Evolutionary conservation across 2,797 vertebrate species (phyloP).

Genomic region (Octomys mimax): DNA sequence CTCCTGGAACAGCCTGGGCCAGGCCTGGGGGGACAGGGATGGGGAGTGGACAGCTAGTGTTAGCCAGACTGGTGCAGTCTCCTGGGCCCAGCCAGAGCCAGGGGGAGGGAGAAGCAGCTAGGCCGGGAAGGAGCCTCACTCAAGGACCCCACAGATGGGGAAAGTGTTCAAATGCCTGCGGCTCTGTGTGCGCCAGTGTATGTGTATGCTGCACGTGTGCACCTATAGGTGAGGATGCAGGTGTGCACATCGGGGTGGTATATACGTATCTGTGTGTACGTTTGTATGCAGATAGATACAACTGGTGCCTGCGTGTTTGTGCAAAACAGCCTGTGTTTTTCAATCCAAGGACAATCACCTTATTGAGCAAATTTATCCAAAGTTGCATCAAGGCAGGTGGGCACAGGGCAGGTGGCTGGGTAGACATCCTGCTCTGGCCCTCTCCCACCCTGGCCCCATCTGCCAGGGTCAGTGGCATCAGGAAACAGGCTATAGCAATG

Average conservation of each 20-base stretch:
- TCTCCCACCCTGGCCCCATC: background rate
- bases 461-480: accelerated
- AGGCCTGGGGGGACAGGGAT: background rate
- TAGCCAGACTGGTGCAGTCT: background rate
- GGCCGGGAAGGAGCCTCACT: background rate
- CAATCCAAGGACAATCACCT: background rate
- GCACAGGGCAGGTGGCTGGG: background rate
- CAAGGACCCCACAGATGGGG: background rate
- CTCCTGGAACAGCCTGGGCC: conserved; percentile 3
- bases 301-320: background rate
- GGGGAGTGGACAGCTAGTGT: background rate
- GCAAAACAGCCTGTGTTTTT: background rate
- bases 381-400: background rate
- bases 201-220: accelerated
- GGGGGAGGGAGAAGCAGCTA: background rate
- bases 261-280: no score
- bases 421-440: background rate
- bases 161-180: background rate
- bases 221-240: background rate
- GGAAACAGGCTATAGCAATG: background rate
- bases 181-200: background rate
- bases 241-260: background rate
- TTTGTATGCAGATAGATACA: background rate
- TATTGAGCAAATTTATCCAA: background rate
- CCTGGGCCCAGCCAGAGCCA: background rate